phyloP scores from a whole-genome alignment of 2,888 invertebrate species.

The Saturnia pavonia region DNA sequence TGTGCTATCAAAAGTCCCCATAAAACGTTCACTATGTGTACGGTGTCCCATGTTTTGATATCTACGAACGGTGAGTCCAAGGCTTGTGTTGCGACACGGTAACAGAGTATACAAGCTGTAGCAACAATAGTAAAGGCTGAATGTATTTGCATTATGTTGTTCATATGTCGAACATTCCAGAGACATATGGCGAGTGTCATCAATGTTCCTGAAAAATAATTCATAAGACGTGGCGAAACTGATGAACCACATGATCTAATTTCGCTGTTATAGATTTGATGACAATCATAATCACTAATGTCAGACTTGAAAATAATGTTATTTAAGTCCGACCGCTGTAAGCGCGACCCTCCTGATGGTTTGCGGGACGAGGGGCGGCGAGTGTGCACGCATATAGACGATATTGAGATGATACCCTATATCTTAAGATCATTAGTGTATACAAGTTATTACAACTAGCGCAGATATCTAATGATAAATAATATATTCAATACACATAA shows the following conservation, averaged over 20 bases:
- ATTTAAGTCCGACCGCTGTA: too few relatives aligned
- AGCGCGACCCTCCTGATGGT: too few relatives aligned
- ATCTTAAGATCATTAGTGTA: too few relatives aligned
- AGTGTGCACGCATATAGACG: too few relatives aligned
- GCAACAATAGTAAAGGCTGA: conserved; percentile 54
- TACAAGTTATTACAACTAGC: too few relatives aligned
- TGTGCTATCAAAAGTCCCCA: conserved; percentile 61
- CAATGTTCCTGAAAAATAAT: conserved; percentile 54
- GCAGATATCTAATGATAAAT: too few relatives aligned
- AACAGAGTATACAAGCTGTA: conserved; percentile 51
- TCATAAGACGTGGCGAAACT: too few relatives aligned
- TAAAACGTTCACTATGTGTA: conserved; percentile 61
- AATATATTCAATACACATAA: too few relatives aligned
- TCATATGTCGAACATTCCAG: conserved; percentile 59
- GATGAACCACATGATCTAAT: background rate
- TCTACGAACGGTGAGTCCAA: conserved; percentile 45
- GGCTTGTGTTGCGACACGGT: conserved; percentile 50
- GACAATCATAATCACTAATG: too few relatives aligned
- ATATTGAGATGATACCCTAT: too few relatives aligned
- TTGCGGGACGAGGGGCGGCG: too few relatives aligned
- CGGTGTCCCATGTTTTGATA: conserved; percentile 56
- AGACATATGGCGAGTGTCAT: conserved; percentile 60
- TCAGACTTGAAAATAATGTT: too few relatives aligned
- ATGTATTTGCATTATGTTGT: conserved; percentile 61
- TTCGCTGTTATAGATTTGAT: background rate